Base-by-base conservation (phyloP, 2,888 invertebrate genomes). In the Trachelus iudaicus region DNA sequence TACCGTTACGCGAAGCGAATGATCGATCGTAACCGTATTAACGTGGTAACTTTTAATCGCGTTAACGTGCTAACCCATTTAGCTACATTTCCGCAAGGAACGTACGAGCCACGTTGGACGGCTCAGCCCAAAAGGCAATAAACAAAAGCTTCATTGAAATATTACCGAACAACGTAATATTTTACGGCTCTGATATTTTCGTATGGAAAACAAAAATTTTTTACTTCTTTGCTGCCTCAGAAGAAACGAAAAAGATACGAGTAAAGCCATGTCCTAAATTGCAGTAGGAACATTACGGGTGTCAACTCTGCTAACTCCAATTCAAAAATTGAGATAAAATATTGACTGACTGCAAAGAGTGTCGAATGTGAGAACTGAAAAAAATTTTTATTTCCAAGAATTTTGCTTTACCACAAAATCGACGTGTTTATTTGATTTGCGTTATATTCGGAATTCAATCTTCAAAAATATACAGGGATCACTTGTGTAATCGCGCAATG, bases 351-450 rank as follows among this genome's bases (percentile, higher is more conserved):
- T 0, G 23, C 9, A 23, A 9, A 23, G 56, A 9, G 23, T 23
- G 15, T 40, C 40, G 13, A 15, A 4, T 15, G 9, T 9, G 56
- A 56, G 15, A 15, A 9, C 0, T 2, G 6, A 1, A 56, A 9
- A 9, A 23, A 56, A 0, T 23, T 23, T 23, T 23, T 56, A 15
- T 56, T 56, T 56, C 9, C 9, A 23, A 23, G 2, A 56, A 56
- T 56, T 9, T 0, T 23, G 2, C 56, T 56, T 9, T 40, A 1
- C 0, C 0, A 2, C 0, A 15, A 40, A 6, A 40, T 0, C 15
- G 1, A 23, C 40, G 15, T 40, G 6, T 40, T 23, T 56, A 56
- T 56, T 56, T 56, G 1, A 56, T 56, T 9, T 9, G 56, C 56
- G 23, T 23, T 56, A 0, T 56, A 23, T 9, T 56, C 56, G 2